Evolutionary conservation across 2,113 vertebrate species (phyloP).

Genomic region (Austrofundulus limnaeus): DNA sequence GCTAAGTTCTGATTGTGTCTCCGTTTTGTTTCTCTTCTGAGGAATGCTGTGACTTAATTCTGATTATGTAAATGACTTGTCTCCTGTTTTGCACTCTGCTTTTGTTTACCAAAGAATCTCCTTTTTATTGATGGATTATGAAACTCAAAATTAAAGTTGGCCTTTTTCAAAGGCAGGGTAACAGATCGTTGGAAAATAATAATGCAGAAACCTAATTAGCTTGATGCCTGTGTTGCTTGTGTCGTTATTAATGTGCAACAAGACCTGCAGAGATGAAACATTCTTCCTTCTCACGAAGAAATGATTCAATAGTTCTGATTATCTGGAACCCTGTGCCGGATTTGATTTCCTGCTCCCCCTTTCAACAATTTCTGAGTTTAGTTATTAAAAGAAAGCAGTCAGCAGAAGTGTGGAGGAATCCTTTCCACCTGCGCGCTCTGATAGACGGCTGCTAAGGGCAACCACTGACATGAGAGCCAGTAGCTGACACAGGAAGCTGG

Average conservation of each 20-base stretch:
- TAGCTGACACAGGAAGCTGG: conserved; percentile 29
- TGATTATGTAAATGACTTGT: conserved; percentile 60
- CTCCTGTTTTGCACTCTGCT: conserved; percentile 31
- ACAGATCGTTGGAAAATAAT: background rate
- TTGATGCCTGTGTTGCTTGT: background rate
- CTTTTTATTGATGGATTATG: background rate
- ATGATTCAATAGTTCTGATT: background rate
- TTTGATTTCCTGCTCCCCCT: conserved; percentile 7
- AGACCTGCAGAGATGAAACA: background rate
- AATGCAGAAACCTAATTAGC: conserved; percentile 6
- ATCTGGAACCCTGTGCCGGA: background rate
- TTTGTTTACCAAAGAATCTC: conserved; percentile 14
- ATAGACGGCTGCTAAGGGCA: conserved; percentile 42
- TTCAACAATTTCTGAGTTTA: conserved; percentile 2
- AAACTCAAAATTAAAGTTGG: conserved; percentile 19
- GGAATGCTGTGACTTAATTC: conserved; percentile 26
- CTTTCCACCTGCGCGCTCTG: conserved; percentile 17
- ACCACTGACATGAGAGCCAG: conserved; percentile 17
- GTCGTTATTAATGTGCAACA: background rate
- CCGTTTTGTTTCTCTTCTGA: conserved; percentile 50
- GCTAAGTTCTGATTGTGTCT: conserved; percentile 51
- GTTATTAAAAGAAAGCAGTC: conserved; percentile 10
- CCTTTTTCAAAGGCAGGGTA: conserved; percentile 6
- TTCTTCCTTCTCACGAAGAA: background rate
- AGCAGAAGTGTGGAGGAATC: conserved; percentile 18